Evolutionary conservation across 2,888 invertebrate genomes (phyloP).

Genomic region (Clunio marinus): DNA sequence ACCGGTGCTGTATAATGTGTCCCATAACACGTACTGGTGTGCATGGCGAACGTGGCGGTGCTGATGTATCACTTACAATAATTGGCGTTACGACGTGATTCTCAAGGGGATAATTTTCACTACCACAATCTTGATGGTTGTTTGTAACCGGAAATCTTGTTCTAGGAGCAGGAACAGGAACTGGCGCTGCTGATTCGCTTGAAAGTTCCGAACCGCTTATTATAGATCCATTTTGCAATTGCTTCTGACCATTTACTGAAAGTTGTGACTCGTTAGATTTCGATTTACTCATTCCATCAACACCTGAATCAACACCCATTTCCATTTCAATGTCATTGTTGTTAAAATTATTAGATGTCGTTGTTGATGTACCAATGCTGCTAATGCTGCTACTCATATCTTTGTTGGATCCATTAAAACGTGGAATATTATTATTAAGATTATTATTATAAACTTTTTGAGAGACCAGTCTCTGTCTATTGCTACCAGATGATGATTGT

Average conservation of each 20-base stretch:
- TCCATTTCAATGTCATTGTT: constrained; percentile 15
- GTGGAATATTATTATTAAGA: constrained; percentile 7
- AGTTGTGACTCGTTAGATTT: constrained; percentile 90
- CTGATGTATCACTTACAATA: constrained; percentile 41
- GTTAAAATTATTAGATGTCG: constrained; percentile 16
- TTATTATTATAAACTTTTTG: constrained; percentile 26
- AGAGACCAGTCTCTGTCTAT: not conserved
- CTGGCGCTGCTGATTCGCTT: not conserved
- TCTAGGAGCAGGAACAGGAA: constrained; percentile 32
- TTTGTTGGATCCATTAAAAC: not conserved
- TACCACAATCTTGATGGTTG: not conserved
- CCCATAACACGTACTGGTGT: constrained; percentile 78
- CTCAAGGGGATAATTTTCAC: not conserved
- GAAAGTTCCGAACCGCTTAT: not conserved
- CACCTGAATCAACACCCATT: not conserved
- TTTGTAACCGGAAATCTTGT: constrained; percentile 19
- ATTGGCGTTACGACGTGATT: constrained; percentile 13
- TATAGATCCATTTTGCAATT: constrained; percentile 23
- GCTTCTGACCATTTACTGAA: constrained; percentile 31
- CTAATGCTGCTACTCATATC: constrained; percentile 28
- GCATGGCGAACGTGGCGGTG: constrained; percentile 63
- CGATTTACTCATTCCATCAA: constrained; percentile 72
- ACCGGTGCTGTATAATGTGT: constrained; percentile 85
- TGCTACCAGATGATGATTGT: constrained; percentile 46
- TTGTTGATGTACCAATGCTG: constrained; percentile 34